These are phyloP conservation scores for Dryomyza anilis DNA, from an alignment of 2,888 invertebrate species.

Conservation along the genomic window DNA sequence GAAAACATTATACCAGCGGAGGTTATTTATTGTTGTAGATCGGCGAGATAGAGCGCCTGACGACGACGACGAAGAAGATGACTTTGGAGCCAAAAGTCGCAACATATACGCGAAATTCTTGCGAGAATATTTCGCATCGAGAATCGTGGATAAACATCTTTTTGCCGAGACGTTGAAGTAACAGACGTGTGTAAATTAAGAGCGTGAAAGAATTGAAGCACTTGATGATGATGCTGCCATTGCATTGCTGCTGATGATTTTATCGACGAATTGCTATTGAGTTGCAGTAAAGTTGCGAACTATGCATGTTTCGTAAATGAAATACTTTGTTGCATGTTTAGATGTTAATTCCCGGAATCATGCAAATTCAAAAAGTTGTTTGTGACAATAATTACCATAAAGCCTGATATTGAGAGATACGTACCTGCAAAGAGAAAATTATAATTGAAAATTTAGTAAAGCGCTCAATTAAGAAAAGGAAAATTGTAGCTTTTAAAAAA, in stretches of 20 bases:
- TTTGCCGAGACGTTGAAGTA: neutral
- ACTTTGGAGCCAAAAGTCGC: neutral
- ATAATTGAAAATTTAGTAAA: too few species aligned
- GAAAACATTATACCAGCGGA: constrained; percentile 48
- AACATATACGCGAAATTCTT: constrained; percentile 12
- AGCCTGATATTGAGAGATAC: too few species aligned
- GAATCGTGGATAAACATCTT: constrained; percentile 22
- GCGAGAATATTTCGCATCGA: constrained; percentile 17
- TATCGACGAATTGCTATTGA: constrained; percentile 18
- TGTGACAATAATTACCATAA: neutral
- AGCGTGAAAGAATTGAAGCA: constrained; percentile 6
- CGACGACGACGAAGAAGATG: constrained; percentile 34
- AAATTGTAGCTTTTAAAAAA: too few species aligned
- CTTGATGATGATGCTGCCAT: constrained; percentile 9
- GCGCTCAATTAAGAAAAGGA: too few species aligned
- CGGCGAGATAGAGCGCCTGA: constrained; percentile 57
- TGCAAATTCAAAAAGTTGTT: neutral
- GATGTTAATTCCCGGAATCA: constrained; percentile 10
- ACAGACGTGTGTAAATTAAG: constrained; percentile 9
- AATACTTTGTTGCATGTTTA: too few species aligned
- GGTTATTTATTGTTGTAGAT: constrained; percentile 56
- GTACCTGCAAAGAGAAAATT: too few species aligned
- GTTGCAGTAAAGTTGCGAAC: constrained; percentile 4
- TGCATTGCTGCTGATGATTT: constrained; percentile 3
- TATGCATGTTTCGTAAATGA: constrained; percentile 9